Base-by-base conservation (phyloP, 2,113 vertebrate genomes). In the Nibea albiflora region DNA sequence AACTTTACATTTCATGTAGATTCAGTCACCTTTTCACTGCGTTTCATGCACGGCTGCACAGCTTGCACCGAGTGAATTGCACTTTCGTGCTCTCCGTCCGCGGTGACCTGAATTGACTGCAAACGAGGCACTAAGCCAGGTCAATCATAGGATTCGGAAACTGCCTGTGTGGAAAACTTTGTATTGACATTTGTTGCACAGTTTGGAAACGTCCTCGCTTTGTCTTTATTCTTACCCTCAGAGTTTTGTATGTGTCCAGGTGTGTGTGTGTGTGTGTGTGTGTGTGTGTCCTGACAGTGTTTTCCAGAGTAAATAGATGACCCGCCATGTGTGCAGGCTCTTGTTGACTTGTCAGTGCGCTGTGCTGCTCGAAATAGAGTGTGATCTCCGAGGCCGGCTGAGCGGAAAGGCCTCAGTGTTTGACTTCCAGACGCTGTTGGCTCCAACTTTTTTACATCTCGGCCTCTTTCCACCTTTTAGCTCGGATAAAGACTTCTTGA, bases 341-440 rank as follows among this genome's bases (percentile, higher is more conserved):
- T 79, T 88, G 79, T 89, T 92, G 84, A 85, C 88, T 39, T 69
- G 77, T 85, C 87, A 58, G 81, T 46, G 62, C 56, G 69, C 64
- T 28, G 47, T 22, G 75, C 73, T 76, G 81, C 88, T 88, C 39
- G 73, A 89, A 91, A 88, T 87, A 90, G 86, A 74, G 80, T 44
- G 78, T 75, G 89, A 85, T 87, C 66, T 79, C 53, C 28, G 79
- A 54, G 50, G 70, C 74, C 11, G 35, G 56, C 80, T 26, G 58
- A 63, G 82, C 28, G 58, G 73, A 84, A 39, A 78, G 77, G 71
- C 56, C 64, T 80, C 87, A 39, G 63, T 26, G 68, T 81, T 71
- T 81, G 73, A 66, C 75, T 50, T 77, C 73, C 71, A 72, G 62
- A 78, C 16, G 22, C 22, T 24, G 49, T 70, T 58, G 76, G 66